These are phyloP conservation scores for Motacilla alba DNA, from an alignment of 2,113 vertebrate genomes.

Conservation along the genomic window DNA sequence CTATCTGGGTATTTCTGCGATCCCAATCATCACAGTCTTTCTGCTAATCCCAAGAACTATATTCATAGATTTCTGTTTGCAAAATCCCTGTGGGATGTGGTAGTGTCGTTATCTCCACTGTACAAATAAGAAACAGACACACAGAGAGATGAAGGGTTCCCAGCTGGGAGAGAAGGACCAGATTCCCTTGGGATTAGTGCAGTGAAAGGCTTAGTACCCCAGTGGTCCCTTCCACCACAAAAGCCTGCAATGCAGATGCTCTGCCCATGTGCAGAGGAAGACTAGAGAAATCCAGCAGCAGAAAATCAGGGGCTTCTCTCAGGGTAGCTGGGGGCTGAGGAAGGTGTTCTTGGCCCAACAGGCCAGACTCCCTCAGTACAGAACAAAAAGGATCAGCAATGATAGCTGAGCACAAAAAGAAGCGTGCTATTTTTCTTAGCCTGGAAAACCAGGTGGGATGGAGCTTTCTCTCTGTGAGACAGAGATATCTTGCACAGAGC, in stretches of 20 bases:
- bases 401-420: background rate
- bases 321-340: background rate
- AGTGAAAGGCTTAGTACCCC: background rate
- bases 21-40: background rate
- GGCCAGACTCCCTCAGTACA: background rate
- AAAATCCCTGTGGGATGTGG: background rate
- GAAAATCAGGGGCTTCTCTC: background rate
- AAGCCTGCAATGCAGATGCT: background rate
- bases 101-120: background rate
- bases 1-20: background rate
- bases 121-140: background rate
- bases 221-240: background rate
- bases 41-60: conserved; percentile 4
- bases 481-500: background rate
- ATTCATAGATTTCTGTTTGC: background rate
- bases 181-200: background rate
- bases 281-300: background rate
- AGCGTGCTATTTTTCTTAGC: background rate
- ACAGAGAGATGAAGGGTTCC: background rate
- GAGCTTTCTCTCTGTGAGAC: background rate
- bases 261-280: background rate
- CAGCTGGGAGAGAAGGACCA: background rate
- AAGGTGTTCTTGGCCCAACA: background rate
- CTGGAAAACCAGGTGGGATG: background rate
- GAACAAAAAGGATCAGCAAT: background rate